Evolutionary conservation across 2,888 invertebrate species (phyloP), one percentile per base, ranked within the genome.

Genomic region (Ophion ellenae): DNA sequence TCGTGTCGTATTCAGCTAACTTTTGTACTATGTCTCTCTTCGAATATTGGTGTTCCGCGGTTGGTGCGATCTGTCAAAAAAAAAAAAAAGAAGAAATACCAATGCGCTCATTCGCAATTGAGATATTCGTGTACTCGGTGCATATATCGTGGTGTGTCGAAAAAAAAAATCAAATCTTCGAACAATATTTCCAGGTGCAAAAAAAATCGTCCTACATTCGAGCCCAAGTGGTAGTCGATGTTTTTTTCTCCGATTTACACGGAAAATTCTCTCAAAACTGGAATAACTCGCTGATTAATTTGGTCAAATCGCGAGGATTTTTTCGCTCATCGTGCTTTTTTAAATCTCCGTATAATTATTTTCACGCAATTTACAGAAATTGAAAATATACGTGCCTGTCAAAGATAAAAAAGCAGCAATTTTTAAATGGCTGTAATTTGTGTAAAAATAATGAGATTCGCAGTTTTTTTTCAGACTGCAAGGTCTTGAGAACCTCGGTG

Each of bases 11-110:
- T 87, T 87, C 88, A 89, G 87, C 86, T 89, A 81, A 89, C 85
- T 91, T 92, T 91, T 92, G 87, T 91, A 91, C 88, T 88, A 85
- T 86, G 81, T 53, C 53, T 86, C 79, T 84, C 83, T 67, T 67
- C 83, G 77, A 53, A 83, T 87, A 84, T 70, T 77, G 57, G 40
- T 77, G 66, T 77, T 69, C n/a, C 80, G 88, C 81, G 85, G 70
- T 86, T 79, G 88, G 86, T 90, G 89, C 85, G 85, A 88, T 78
- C 85, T 45, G 63, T 78, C 76, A 36, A 78, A 64, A 73, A 81
- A 64, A 40, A 36, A 17, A 74, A 75, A 40, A 28, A 61, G 53
- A 64, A 59, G 53, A 64, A 45, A 69, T 32, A 40, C 5, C 73
- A 61, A 66, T 63, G 11, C 24, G 53, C 78, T 71, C 70, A 76